These are phyloP conservation scores for Gambusia affinis DNA, from an alignment of 2,113 vertebrate species.

Conservation along the genomic window DNA sequence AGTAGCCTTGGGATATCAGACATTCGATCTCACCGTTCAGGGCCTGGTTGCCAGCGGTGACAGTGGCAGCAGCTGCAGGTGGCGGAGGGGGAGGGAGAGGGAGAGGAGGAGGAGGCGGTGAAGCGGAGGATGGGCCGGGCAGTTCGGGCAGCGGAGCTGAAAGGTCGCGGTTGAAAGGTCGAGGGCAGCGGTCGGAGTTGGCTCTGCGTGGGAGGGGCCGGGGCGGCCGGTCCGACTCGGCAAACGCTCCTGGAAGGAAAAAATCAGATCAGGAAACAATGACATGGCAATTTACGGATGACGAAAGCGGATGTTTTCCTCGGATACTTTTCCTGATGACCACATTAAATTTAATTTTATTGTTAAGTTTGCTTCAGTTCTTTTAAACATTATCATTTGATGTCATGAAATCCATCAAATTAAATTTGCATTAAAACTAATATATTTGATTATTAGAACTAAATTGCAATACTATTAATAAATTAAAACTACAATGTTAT, in stretches of 20 bases:
- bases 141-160: constrained; percentile 24
- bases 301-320: too few species aligned
- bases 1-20: constrained; percentile 96
- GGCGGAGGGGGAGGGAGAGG: not conserved
- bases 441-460: too few species aligned
- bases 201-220: constrained; percentile 93
- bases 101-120: not conserved
- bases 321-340: too few species aligned
- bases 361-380: too few species aligned
- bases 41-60: constrained; percentile 64
- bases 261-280: not conserved
- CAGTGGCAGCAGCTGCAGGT: not conserved
- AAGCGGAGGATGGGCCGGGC: constrained; percentile 36
- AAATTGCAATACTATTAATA: too few species aligned
- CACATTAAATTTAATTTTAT: too few species aligned
- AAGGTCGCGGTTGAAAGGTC: constrained; percentile 75
- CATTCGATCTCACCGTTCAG: constrained; percentile 94
- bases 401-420: too few species aligned
- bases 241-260: constrained; percentile 54
- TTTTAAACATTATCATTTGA: too few species aligned
- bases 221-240: constrained; percentile 89
- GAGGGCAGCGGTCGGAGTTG: constrained; percentile 88
- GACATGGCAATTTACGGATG: too few species aligned
- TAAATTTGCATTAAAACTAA: too few species aligned
- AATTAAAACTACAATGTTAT: too few species aligned